Base-by-base conservation (phyloP, 2,797 vertebrate genomes). In the Pseudopleuronectes americanus region DNA sequence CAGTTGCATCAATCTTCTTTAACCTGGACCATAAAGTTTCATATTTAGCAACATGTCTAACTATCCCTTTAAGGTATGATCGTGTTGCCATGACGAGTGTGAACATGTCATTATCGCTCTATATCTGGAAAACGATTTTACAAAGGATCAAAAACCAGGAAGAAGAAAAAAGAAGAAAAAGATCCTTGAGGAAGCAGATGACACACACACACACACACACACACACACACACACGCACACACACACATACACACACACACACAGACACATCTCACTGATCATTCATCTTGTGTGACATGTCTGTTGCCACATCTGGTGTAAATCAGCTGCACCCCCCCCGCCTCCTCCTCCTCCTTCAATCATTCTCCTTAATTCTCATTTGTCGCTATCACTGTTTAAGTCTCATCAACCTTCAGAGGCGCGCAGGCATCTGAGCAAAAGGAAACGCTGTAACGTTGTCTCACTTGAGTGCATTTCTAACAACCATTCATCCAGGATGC, bases 211-310 rank as follows among this genome's bases (percentile, higher is more conserved):
- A 28, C 26, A 28, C 14, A 28, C 2, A 54, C 14, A 59, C 38
- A 23, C 23, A 41, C 38, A 41, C 38, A 41, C 38, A 54, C 45
- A 62, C 41, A 58, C 28, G 41, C 31, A 49, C 26, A 51, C 48
- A 21, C 3, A 48, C 9, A 49, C 48, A 38, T 47, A 45, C 52
- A 64, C 63, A 65, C 43, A 58, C 8, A 59, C 48, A 64, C 23
- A 45, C 43, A 17, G 4, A 16, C 43, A 5, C 14, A n/a, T 1
- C 17, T 48, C 45, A 60, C 55, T 60, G 64, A 74, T 79, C 63
- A 24, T 74, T 64, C 51, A 26, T 65, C 74, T 61, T 51, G 38
- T 38, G 38, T 73, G 74, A 70, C 33, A 64, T 77, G 71, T 78
- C 36, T 56, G 53, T 63, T 19, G 31, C 12, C 21, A 22, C 51